Evolutionary conservation across 2,797 vertebrate genomes (phyloP), one percentile per base, ranked within the genome.

Genomic region (Perdix hodgsoniae): DNA sequence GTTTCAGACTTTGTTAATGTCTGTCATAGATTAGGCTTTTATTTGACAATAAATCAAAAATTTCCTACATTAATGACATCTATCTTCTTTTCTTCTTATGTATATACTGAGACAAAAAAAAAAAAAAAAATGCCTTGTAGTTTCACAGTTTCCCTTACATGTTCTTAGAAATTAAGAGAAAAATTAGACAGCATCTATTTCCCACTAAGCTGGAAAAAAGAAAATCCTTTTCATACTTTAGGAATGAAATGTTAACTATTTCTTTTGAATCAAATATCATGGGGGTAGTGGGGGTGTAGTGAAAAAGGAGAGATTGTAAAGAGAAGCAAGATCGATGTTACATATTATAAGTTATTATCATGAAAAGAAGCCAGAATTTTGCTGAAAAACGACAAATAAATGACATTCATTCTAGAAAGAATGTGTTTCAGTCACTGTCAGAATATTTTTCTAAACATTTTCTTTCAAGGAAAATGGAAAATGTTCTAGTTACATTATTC

Each of bases 401-500:
- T 4, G 4, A 44, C 26, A 85, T 52, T 79, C 6, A 23, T 29
- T 65, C 74, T 42, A 40, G 1, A 5, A 37, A 49, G 60, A 5
- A 81, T 88, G 64, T 9, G 0, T 37, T 65, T 42, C 2, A 1
- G 6, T 60, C n/a, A 33, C 3, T 83, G 16, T 52, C 21, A 12
- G 71, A 85, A 56, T 3, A 45, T 29, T 71, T 86, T 86, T 37
- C 15, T 49, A 23, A 44, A 35, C 2, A 5, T 61, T 56, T 52
- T 79, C 6, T 15, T 57, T 57, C 6, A 56, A 42, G 10, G 22
- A 72, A 59, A 83, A 72, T 29, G 16, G 3, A 29, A 7, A 84
- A 65, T 42, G 0, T 27, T 57, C 13, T 40, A 1, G 11, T 16
- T 39, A 2, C 0, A 2, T 21, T 49, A 10, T 44, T 37, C 21